Evolutionary conservation across 2,113 vertebrate genomes (phyloP), one percentile per base, ranked within the genome.

Genomic region (Aptenodytes forsteri): DNA sequence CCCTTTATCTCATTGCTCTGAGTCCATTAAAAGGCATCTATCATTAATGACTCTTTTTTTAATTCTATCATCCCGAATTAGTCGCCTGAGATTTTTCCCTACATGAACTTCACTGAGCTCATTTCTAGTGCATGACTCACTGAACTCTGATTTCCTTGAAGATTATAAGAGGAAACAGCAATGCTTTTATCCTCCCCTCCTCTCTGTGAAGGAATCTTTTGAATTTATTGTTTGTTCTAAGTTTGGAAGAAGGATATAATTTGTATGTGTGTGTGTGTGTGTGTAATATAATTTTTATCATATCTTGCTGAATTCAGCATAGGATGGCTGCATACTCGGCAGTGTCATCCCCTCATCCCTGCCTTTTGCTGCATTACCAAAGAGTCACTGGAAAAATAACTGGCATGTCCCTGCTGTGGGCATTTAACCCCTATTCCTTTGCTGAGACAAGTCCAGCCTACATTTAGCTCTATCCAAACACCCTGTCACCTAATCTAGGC

Each of bases 41-140:
- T 93, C 84, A 65, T 93, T 94, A 96, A 94, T 80, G 15, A 62
- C 46, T 71, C 65, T 93, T 83, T 95, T 94, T 96, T 84, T 92
- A 90, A 87, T 47, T 87, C 69, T 79, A 32, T 58, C 50, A 47
- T 81, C 0, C 0, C 52, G 21, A 93, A 55, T 95, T 91, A 88
- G 32, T 90, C 0, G 4, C 52, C 59, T 65, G 71, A 95, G 64
- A 86, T 91, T 94, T 73, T 85, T 87, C 54, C 36, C 40, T 34
- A 49, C 9, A 8, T 44, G 13, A 79, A 67, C 85, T 94, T 91
- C 55, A 80, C 52, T 84, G 40, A 89, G n/a, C 56, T 84, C 34
- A 64, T 70, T 92, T 89, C 64, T 90, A 87, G 42, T 26, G 34
- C 50, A 47, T 92, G 94, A 95, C 70, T 96, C 91, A 92, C 69